These are phyloP conservation scores for Opisthograptis luteolata DNA, from an alignment of 2,888 invertebrate species.

Conservation along the genomic window DNA sequence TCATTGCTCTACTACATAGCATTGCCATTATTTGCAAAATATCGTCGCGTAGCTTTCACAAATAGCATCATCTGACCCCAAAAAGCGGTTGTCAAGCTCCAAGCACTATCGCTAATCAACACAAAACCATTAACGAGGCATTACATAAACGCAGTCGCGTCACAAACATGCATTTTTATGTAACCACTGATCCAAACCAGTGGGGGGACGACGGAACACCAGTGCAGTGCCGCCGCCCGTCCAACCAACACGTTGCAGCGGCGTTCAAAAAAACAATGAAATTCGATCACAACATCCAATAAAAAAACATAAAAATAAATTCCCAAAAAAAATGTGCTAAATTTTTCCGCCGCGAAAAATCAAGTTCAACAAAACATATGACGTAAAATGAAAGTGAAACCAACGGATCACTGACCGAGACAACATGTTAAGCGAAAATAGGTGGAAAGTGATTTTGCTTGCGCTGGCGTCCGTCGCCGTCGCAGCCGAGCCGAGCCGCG, in stretches of 20 bases:
- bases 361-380: slow-evolving; percentile 29
- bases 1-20: no score
- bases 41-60: slow-evolving; percentile 2
- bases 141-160: slow-evolving; percentile 52
- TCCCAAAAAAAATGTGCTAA: slow-evolving; percentile 54
- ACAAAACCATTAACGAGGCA: slow-evolving; percentile 21
- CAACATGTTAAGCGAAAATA: slow-evolving; percentile 78
- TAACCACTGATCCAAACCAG: slow-evolving; percentile 40
- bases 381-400: slow-evolving; percentile 76
- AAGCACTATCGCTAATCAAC: slow-evolving; percentile 55
- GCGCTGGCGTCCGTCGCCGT: slow-evolving; percentile 63
- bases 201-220: slow-evolving; percentile 27
- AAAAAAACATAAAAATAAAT: slow-evolving; percentile 33
- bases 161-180: slow-evolving; percentile 57
- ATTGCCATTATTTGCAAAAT: background rate
- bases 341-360: slow-evolving; percentile 34
- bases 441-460: slow-evolving; percentile 79
- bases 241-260: slow-evolving; percentile 42
- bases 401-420: slow-evolving; percentile 70
- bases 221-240: slow-evolving; percentile 43
- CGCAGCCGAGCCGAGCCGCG: slow-evolving; percentile 72
- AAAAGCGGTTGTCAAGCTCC: slow-evolving; percentile 41
- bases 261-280: slow-evolving; percentile 46
- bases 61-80: slow-evolving; percentile 44
- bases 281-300: slow-evolving; percentile 38